phyloP scores from a whole-genome alignment of 1,140 invertebrate species.

The Drosophila busckii region DNA sequence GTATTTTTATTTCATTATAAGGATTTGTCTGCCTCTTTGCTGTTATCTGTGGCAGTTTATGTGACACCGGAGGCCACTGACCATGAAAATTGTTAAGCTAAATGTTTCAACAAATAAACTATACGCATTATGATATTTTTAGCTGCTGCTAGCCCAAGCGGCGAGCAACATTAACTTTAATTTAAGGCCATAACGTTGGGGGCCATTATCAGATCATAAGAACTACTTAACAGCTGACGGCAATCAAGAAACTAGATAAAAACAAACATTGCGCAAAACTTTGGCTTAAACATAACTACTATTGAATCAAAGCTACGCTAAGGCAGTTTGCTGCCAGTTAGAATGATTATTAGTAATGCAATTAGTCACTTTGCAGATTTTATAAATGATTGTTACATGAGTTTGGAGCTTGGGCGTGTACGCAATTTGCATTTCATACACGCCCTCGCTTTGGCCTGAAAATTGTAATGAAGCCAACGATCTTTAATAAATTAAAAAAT shows the following conservation, averaged over 20 bases:
- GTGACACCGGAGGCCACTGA: slow-evolving; percentile 53
- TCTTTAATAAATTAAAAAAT: slow-evolving; percentile 37
- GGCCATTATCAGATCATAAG: slow-evolving; percentile 28
- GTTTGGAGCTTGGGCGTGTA: too few species aligned
- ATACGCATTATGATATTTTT: slow-evolving; percentile 28
- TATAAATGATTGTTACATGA: slow-evolving; percentile 15
- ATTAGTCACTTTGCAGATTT: slow-evolving; percentile 19
- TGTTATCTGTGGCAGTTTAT: slow-evolving; percentile 70
- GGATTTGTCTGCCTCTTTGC: slow-evolving; percentile 69
- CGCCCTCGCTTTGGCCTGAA: slow-evolving; percentile 73
- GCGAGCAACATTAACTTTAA: slow-evolving; percentile 14
- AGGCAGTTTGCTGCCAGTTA: too few species aligned
- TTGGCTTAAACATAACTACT: too few species aligned
- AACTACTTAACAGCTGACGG: slow-evolving; percentile 18
- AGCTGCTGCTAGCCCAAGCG: slow-evolving; percentile 1
- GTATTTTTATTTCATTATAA: slow-evolving; percentile 73
- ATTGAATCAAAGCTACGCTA: too few species aligned
- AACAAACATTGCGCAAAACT: slow-evolving; percentile 1
- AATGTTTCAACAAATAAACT: slow-evolving; percentile 41
- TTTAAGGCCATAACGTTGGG: too few species aligned
- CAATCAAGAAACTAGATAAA: slow-evolving; percentile 1
- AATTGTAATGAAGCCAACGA: slow-evolving; percentile 62
- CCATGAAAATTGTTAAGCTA: slow-evolving; percentile 62
- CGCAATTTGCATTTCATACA: slow-evolving; percentile 58
- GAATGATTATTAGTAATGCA: too few species aligned